These are phyloP conservation scores for Frieseomelitta varia DNA, from an alignment of 1,140 invertebrate species.

Conservation along the genomic window DNA sequence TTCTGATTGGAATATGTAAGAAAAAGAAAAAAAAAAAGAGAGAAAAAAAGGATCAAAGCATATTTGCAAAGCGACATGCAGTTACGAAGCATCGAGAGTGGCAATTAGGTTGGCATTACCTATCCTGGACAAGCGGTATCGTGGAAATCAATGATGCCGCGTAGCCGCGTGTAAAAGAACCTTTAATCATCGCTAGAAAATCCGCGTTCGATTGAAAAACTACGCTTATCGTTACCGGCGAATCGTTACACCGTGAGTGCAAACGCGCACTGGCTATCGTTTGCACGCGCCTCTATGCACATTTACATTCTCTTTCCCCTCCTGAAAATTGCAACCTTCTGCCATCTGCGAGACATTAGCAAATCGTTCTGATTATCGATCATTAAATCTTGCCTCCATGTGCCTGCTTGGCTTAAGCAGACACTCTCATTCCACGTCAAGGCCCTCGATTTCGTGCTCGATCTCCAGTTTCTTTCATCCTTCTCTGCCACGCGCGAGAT, in stretches of 20 bases:
- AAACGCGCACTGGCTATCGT: background rate
- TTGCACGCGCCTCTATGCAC: background rate
- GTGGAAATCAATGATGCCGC: slow-evolving; percentile 30
- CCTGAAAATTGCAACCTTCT: slow-evolving; percentile 49
- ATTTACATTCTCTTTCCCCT: slow-evolving; percentile 33
- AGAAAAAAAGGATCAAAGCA: background rate
- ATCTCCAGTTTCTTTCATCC: slow-evolving; percentile 28
- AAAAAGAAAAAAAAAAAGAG: background rate
- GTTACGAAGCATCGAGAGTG: background rate
- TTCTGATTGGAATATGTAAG: background rate
- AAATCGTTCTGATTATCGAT: slow-evolving; percentile 56
- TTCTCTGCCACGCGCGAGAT: background rate
- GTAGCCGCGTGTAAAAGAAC: slow-evolving; percentile 3
- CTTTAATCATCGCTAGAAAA: slow-evolving; percentile 36
- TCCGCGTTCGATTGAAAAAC: slow-evolving; percentile 24
- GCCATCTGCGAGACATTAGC: slow-evolving; percentile 42
- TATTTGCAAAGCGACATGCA: background rate
- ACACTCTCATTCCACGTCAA: slow-evolving; percentile 40
- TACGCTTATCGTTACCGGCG: slow-evolving; percentile 1
- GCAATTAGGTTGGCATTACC: slow-evolving; percentile 11
- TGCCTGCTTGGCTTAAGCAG: slow-evolving; percentile 29
- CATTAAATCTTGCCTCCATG: slow-evolving; percentile 45
- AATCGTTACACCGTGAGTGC: background rate
- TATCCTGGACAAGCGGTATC: background rate
- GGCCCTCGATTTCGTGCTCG: slow-evolving; percentile 46